Evolutionary conservation across 1,140 invertebrate species (phyloP), one percentile per base, ranked within the genome.

Genomic region (Brachionus asplanchnoidis): DNA sequence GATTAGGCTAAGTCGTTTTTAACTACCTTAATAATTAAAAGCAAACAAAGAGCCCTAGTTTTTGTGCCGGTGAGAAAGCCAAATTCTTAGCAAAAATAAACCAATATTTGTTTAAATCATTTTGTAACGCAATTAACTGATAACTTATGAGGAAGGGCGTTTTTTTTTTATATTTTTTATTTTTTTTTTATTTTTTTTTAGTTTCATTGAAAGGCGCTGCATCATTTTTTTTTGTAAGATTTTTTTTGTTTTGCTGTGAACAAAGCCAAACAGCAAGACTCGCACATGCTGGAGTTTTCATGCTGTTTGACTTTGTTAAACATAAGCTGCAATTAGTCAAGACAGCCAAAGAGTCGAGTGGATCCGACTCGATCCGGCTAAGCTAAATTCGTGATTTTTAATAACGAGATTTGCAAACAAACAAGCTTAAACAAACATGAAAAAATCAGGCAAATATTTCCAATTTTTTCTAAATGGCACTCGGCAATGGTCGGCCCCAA

Each of bases 401-500:
- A 73, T 73, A 73, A 73, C 68, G 11, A 73, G 68, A 73, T 73
- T 73, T 73, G 68, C 68, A 73, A 73, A 73, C 36, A 73, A 73
- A 73, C 68, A 73, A 73, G 68, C 68, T 73, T 28, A 73, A 73
- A 73, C 42, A 73, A 73, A 73, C 68, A 73, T 73, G 40, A n/a
- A 73, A 73, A 73, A 73, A 73, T 73, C 68, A 73, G 40, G 68
- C 12, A 73, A 73, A 36, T 36, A 44, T 17, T 36, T 73, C 23
- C 42, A 73, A 36, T 36, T 20, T 17, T 36, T 73, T 42, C 42
- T 42, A 73, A 42, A 42, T 73, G 32, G 28, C 40, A 42, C 17
- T 73, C 66, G 66, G 32, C 32, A 60, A 60, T 60, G 9, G 2
- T 9, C 53, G 53, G 12, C n/a, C 28, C 26, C 3, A 40, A 32